Evolutionary conservation across 2,888 invertebrate genomes (phyloP).

Genomic region (Drosophila limbata): DNA sequence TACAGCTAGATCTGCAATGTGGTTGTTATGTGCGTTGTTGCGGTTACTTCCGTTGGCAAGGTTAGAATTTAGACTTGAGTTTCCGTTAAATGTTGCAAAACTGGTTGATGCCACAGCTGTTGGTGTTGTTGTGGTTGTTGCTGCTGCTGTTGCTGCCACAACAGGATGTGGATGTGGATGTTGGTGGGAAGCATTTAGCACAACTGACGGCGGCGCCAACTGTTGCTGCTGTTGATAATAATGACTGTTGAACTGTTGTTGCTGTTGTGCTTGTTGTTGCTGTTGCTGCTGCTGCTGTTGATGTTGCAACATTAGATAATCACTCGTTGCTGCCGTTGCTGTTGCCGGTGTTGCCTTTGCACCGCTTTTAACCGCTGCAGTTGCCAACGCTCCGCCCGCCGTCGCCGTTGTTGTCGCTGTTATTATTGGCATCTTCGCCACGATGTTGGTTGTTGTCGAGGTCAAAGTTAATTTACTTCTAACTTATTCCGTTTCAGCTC

Average conservation of each 20-base stretch:
- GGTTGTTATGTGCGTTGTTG: constrained; percentile 17
- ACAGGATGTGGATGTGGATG: constrained; percentile 69
- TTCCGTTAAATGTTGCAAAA: constrained; percentile 84
- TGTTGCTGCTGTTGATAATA: constrained; percentile 52
- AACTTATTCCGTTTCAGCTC: constrained; percentile 22
- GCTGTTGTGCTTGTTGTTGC: constrained; percentile 41
- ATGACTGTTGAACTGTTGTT: constrained; percentile 55
- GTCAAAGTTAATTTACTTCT: constrained; percentile 24
- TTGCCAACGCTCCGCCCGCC: constrained; percentile 48
- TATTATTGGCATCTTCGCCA: constrained; percentile 74
- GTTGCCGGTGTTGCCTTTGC: constrained; percentile 35
- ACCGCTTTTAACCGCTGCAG: constrained; percentile 49
- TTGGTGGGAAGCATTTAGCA: constrained; percentile 75
- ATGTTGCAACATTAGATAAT: constrained; percentile 71
- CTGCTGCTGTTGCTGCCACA: constrained; percentile 44
- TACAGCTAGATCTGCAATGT: constrained; percentile 49
- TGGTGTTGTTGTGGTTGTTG: constrained; percentile 37
- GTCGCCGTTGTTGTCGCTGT: constrained; percentile 62
- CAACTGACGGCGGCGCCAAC: constrained; percentile 52
- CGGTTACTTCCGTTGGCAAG: constrained; percentile 72
- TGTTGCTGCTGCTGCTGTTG: constrained; percentile 53
- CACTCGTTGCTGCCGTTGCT: constrained; percentile 57
- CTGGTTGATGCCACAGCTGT: constrained; percentile 63
- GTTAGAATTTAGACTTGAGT: constrained; percentile 82
- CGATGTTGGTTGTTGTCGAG: constrained; percentile 9